Evolutionary conservation across 2,888 invertebrate genomes (phyloP).

Genomic region (Plebejus anna): DNA sequence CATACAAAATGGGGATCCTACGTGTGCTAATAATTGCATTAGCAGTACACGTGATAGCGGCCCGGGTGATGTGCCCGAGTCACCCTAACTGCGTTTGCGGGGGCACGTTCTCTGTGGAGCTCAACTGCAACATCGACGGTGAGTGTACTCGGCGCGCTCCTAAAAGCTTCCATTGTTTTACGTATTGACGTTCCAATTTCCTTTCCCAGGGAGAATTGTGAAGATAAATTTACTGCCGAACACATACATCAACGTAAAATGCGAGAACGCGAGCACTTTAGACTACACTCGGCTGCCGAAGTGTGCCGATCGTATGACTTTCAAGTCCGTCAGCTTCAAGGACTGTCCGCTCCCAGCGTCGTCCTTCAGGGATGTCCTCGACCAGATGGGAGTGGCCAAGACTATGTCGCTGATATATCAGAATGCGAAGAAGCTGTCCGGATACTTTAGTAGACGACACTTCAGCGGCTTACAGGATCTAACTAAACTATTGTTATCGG

Average conservation of each 20-base stretch:
- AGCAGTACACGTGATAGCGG: slow-evolving; percentile 65
- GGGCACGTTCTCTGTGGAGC: slow-evolving; percentile 68
- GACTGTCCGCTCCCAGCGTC: slow-evolving; percentile 77
- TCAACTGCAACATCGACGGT: slow-evolving; percentile 75
- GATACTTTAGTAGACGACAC: slow-evolving; percentile 78
- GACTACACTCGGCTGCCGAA: slow-evolving; percentile 71
- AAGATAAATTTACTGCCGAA: slow-evolving; percentile 68
- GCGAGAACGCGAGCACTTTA: slow-evolving; percentile 61
- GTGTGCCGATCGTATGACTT: slow-evolving; percentile 62
- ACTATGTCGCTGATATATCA: slow-evolving; percentile 78
- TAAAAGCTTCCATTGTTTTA: slow-evolving; percentile 29
- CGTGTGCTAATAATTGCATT: slow-evolving; percentile 57
- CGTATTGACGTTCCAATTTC: slow-evolving; percentile 28
- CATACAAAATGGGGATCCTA: slow-evolving; percentile 55
- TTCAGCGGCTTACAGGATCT: slow-evolving; percentile 78
- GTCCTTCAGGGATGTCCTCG: slow-evolving; percentile 71
- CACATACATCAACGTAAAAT: slow-evolving; percentile 67
- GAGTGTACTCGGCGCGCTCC: slow-evolving; percentile 52
- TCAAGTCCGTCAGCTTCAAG: slow-evolving; percentile 72
- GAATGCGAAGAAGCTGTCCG: slow-evolving; percentile 74
- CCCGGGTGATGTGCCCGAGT: slow-evolving; percentile 63
- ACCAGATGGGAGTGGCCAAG: slow-evolving; percentile 68
- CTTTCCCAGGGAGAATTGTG: slow-evolving; percentile 56
- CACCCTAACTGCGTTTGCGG: slow-evolving; percentile 75
- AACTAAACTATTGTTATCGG: slow-evolving; percentile 78